Conservation (phyloP, 2,113 vertebrate genomes). For the Pteronura brasiliensis region DNA sequence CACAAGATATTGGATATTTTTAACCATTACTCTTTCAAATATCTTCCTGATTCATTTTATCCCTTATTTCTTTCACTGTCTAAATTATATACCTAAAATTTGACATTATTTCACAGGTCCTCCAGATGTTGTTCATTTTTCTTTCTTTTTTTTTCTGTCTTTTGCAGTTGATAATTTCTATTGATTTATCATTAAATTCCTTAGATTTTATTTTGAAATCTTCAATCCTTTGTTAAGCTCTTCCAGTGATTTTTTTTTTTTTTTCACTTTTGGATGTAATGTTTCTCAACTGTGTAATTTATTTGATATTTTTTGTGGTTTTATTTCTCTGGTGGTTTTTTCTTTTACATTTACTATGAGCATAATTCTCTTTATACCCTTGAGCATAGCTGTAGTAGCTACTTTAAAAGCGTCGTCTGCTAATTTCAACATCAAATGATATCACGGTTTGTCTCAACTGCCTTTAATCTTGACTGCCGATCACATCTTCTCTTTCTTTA, state of each 20-base stretch:
- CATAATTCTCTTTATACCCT: neutral
- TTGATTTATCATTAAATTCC: neutral
- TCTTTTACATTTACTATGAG: neutral
- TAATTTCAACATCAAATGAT: neutral
- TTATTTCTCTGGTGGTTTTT: neutral
- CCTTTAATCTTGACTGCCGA: neutral
- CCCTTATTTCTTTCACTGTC: neutral
- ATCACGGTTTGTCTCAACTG: neutral
- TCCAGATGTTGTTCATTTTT: neutral
- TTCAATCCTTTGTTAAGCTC: neutral
- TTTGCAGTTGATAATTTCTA: neutral
- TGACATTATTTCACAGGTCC: neutral
- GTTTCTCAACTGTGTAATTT: neutral
- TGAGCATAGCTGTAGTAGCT: neutral
- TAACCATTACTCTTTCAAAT: neutral
- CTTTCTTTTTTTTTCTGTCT: neutral
- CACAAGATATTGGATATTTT: neutral
- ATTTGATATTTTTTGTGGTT: neutral
- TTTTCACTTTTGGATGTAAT: neutral
- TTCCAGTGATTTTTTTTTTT: neutral
- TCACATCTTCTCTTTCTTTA: neutral
- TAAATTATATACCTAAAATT: neutral
- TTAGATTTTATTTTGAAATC: neutral
- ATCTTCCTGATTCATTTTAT: neutral
- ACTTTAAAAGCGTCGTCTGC: neutral